These are phyloP conservation scores for Anomalospiza imberbis DNA, from an alignment of 2,797 vertebrate species.

Conservation along the genomic window DNA sequence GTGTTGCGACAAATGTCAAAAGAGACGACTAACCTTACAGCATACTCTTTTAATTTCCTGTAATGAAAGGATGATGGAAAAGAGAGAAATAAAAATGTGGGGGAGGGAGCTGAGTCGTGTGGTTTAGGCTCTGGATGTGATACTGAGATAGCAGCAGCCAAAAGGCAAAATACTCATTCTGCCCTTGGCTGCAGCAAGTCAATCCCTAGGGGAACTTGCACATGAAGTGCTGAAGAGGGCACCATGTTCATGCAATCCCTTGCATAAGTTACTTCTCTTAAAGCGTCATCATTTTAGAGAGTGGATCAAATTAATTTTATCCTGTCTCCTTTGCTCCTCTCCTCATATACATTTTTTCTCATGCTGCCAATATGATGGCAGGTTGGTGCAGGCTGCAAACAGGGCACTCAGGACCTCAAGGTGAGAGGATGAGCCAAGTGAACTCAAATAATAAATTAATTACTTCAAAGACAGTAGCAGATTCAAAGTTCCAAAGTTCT, in stretches of 20 bases:
- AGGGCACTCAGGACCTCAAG: neutral
- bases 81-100: neutral
- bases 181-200: neutral
- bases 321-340: neutral
- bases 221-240: neutral
- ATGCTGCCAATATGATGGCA: neutral
- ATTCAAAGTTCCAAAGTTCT: neutral
- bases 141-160: neutral
- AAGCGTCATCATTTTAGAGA: neutral
- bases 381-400: neutral
- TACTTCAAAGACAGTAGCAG: neutral
- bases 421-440: neutral
- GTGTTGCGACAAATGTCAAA: neutral
- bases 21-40: neutral
- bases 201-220: neutral
- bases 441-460: neutral
- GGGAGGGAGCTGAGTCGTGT: neutral
- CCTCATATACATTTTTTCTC: neutral
- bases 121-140: neutral
- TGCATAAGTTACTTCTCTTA: neutral
- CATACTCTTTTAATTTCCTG: neutral
- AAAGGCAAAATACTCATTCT: neutral
- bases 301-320: neutral
- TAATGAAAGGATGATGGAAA: neutral
- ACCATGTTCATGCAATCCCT: neutral